These are phyloP conservation scores for Lacerta viridis DNA, from an alignment of 2,797 vertebrate genomes.

Conservation along the genomic window DNA sequence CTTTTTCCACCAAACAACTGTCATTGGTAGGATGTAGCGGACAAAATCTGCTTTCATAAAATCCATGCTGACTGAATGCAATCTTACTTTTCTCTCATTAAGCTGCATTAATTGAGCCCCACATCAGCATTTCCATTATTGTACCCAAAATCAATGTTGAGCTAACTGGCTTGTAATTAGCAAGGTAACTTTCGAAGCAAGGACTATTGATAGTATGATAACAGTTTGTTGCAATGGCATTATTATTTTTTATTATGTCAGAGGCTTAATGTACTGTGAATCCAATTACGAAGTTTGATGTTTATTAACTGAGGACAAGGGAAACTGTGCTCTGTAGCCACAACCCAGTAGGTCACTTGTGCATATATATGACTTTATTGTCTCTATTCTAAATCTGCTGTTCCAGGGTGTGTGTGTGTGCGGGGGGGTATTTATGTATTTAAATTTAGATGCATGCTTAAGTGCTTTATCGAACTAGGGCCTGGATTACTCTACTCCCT, in stretches of 20 bases:
- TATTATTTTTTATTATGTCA: constrained; percentile 39
- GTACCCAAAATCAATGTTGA: neutral
- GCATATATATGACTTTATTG: constrained; percentile 2
- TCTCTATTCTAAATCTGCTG: neutral
- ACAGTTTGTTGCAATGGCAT: constrained; percentile 36
- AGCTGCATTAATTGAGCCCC: neutral
- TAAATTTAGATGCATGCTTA: neutral
- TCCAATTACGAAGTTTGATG: constrained; percentile 12
- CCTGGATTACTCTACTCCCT: neutral
- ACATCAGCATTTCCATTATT: neutral
- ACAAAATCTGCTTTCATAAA: constrained; percentile 2
- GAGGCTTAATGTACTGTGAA: constrained; percentile 25
- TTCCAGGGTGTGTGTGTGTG: neutral
- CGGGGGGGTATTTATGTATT: neutral
- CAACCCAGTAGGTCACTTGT: constrained; percentile 32
- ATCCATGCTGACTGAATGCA: neutral
- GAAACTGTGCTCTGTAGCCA: constrained; percentile 34
- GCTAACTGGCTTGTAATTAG: constrained; percentile 7
- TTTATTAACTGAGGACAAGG: neutral
- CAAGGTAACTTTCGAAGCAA: constrained; percentile 16
- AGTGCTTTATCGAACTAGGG: neutral
- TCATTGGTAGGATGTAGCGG: neutral
- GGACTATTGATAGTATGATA: constrained; percentile 4
- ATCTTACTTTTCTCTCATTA: neutral
- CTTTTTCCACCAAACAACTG: neutral